Evolutionary conservation across 53 echinoderm and acorn worm species (phyloP).

Genomic region (Holothuria leucospilota): DNA sequence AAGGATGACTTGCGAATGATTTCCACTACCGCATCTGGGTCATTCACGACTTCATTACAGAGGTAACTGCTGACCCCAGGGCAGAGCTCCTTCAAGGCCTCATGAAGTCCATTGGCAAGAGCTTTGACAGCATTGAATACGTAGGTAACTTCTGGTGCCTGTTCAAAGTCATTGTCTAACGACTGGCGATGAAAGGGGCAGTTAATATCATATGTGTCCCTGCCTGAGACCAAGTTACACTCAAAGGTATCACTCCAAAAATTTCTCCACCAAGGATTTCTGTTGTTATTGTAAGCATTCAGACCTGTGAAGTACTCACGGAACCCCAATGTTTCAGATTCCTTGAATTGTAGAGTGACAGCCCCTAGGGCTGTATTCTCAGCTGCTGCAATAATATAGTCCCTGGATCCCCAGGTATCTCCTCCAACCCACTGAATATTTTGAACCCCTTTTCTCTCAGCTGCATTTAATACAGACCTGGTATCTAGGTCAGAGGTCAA

Average conservation of each 20-base stretch:
- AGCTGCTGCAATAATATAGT: constrained; percentile 68
- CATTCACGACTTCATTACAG: constrained; percentile 66
- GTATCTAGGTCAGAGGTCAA: constrained; percentile 77
- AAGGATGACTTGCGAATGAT: constrained; percentile 64
- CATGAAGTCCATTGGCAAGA: constrained; percentile 73
- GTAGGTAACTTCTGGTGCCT: constrained; percentile 73
- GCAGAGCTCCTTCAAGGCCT: constrained; percentile 70
- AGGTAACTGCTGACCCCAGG: constrained; percentile 67
- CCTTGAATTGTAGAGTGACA: constrained; percentile 66
- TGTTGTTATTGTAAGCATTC: constrained; percentile 59
- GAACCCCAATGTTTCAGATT: constrained; percentile 49
- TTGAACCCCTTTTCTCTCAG: constrained; percentile 55
- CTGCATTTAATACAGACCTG: constrained; percentile 70
- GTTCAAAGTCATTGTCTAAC: constrained; percentile 50
- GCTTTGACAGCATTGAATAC: constrained; percentile 82
- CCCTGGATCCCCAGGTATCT: constrained; percentile 85
- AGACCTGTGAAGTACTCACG: constrained; percentile 63
- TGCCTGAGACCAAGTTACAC: constrained; percentile 64
- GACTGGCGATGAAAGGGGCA: constrained; percentile 42
- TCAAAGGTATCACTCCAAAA: constrained; percentile 74
- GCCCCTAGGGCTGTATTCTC: constrained; percentile 64
- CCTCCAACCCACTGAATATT: constrained; percentile 88
- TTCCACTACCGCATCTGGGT: constrained; percentile 60
- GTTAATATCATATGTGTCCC: constrained; percentile 45
- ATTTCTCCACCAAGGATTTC: constrained; percentile 90